Evolutionary conservation across 2,797 vertebrate genomes (phyloP).

Genomic region (Clarias pachynema): DNA sequence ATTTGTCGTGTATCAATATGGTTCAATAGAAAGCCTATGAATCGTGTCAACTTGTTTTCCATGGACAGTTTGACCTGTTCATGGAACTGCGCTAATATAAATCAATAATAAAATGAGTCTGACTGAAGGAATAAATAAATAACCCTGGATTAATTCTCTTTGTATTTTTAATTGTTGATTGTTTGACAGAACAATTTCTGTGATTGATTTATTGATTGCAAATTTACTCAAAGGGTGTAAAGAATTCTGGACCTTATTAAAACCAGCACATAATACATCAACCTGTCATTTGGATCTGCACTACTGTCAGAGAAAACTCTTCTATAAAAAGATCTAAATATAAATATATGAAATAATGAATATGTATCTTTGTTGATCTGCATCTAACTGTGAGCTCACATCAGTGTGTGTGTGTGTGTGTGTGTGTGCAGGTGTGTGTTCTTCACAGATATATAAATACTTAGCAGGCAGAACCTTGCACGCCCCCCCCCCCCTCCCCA

Average conservation of each 20-base stretch:
- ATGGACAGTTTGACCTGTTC: no score
- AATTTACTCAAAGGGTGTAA: background rate
- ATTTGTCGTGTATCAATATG: no score
- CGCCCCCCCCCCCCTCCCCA: constrained; percentile 53
- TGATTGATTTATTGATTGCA: background rate
- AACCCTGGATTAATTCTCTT: background rate
- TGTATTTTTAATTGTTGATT: background rate
- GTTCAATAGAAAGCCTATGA: no score
- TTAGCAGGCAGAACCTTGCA: constrained; percentile 62
- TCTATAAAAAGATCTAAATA: no score
- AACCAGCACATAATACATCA: background rate
- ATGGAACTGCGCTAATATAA: no score
- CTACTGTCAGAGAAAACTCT: background rate
- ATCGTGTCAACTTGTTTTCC: no score
- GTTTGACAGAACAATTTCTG: background rate
- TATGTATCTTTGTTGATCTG: background rate
- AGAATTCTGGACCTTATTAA: background rate
- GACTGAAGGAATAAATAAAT: background rate
- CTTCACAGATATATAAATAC: constrained; percentile 54
- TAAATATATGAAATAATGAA: background rate
- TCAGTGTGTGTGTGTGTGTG: constrained; percentile 49
- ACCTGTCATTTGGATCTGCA: background rate
- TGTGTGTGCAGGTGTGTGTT: constrained; percentile 55
- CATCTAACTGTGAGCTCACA: constrained; percentile 10
- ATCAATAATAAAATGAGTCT: no score